Percentiles rank a stretch among this genome's conserved stretches.
Conservation (phyloP, 2,888 invertebrate species). For the Parnassius orleans region DNA sequence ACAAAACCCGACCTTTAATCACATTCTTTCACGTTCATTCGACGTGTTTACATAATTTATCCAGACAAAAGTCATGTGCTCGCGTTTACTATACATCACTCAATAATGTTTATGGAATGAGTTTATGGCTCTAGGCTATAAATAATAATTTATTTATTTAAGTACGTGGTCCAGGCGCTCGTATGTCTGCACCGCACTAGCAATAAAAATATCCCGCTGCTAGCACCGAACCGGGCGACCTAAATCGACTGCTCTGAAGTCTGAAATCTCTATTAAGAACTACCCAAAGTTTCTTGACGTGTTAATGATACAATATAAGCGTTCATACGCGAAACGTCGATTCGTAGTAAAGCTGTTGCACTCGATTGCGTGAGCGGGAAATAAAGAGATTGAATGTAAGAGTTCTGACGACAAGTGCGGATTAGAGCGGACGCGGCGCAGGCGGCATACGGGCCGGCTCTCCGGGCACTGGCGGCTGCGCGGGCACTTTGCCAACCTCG, state of each 20-base stretch:
- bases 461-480: slow-evolving; percentile 66
- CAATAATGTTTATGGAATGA: slow-evolving; percentile 73
- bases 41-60: slow-evolving; percentile 7
- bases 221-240: slow-evolving; percentile 77
- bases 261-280: slow-evolving; percentile 50
- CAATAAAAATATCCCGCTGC: slow-evolving; percentile 79
- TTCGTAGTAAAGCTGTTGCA: slow-evolving; percentile 12
- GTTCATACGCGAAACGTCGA: slow-evolving; percentile 10
- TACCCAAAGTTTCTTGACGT: slow-evolving; percentile 46
- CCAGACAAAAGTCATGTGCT: slow-evolving; percentile 31
- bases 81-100: slow-evolving; percentile 35
- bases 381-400: slow-evolving; percentile 8
- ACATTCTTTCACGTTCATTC: slow-evolving; percentile 44
- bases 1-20: slow-evolving; percentile 41
- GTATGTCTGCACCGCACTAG: slow-evolving; percentile 71
- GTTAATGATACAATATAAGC: slow-evolving; percentile 35
- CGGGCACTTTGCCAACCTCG: slow-evolving; percentile 68
- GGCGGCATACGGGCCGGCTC: slow-evolving; percentile 63
- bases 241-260: slow-evolving; percentile 64
- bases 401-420: slow-evolving; percentile 23
- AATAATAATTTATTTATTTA: slow-evolving; percentile 70
- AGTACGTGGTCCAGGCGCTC: slow-evolving; percentile 62
- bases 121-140: slow-evolving; percentile 70
- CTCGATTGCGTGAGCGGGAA: slow-evolving; percentile 13
- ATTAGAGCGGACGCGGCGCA: slow-evolving; percentile 45